These are phyloP conservation scores for Hetaerina titia DNA, from an alignment of 2,888 invertebrate genomes.

Conservation along the genomic window DNA sequence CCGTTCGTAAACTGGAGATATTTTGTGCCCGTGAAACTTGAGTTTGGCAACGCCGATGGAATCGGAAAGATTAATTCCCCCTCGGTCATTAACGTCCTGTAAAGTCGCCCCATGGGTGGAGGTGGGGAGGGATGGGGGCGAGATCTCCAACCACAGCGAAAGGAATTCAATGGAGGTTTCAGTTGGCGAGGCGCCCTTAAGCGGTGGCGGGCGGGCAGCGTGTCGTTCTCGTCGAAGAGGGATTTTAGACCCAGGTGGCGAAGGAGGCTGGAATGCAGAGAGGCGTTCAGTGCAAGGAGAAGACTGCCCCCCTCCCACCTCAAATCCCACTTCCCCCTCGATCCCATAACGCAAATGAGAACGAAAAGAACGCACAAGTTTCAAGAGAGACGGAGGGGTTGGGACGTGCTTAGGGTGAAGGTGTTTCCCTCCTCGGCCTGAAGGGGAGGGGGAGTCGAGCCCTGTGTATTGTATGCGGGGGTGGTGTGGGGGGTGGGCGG, in stretches of 20 bases:
- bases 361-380: not conserved
- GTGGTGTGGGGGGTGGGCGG: not conserved
- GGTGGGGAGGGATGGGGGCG: not conserved
- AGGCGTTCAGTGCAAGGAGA: not conserved
- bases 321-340: not conserved
- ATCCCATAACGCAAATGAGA: not conserved
- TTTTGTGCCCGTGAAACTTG: not conserved
- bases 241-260: not conserved
- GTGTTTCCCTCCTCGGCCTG: not conserved
- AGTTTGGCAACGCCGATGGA: not conserved
- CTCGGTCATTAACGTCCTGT: not conserved
- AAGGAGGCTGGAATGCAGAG: not conserved
- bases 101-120: not conserved
- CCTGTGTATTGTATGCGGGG: too few relatives aligned
- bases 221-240: not conserved
- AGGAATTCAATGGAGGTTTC: not conserved
- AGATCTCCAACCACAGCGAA: not conserved
- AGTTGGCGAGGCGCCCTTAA: not conserved
- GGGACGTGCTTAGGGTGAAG: not conserved
- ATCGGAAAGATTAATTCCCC: not conserved
- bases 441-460: too few relatives aligned
- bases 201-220: not conserved
- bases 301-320: not conserved
- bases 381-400: not conserved
- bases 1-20: not conserved